phyloP scores from a whole-genome alignment of 2,888 invertebrate species.

The Caradrina clavipalpis region DNA sequence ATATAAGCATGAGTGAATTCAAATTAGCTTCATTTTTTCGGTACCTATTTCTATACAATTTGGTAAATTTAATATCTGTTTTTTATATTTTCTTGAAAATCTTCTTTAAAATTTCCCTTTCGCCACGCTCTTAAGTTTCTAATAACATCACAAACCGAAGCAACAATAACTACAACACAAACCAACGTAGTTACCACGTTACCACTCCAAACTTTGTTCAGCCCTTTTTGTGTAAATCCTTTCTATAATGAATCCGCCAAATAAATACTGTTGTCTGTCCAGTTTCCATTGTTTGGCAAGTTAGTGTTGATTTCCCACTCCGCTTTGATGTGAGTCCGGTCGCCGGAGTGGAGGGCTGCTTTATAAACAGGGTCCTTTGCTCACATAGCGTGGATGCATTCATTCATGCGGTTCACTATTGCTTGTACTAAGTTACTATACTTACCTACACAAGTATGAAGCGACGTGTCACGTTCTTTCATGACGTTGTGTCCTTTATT shows the following conservation, averaged over 20 bases:
- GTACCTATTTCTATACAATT: neutral
- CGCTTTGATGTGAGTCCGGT: conserved; percentile 84
- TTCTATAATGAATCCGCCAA: conserved; percentile 54
- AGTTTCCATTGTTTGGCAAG: conserved; percentile 74
- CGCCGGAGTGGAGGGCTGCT: conserved; percentile 71
- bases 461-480: conserved; percentile 19
- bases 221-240: conserved; percentile 45
- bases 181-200: conserved; percentile 23
- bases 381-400: conserved; percentile 79
- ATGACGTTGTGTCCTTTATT: neutral
- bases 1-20: neutral
- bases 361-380: conserved; percentile 81
- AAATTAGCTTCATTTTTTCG: neutral
- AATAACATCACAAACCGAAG: conserved; percentile 3
- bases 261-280: conserved; percentile 54
- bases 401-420: conserved; percentile 77
- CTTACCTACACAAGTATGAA: conserved; percentile 27
- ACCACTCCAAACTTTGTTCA: conserved; percentile 36
- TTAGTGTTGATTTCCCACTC: conserved; percentile 80
- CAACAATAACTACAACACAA: conserved; percentile 14
- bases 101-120: neutral
- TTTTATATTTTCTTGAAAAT: neutral
- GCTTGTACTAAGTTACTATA: conserved; percentile 61
- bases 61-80: no score
- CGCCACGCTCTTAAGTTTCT: neutral